Evolutionary conservation across 2,113 vertebrate genomes (phyloP), one percentile per base, ranked within the genome.

Genomic region (Pelmatolapia mariae): DNA sequence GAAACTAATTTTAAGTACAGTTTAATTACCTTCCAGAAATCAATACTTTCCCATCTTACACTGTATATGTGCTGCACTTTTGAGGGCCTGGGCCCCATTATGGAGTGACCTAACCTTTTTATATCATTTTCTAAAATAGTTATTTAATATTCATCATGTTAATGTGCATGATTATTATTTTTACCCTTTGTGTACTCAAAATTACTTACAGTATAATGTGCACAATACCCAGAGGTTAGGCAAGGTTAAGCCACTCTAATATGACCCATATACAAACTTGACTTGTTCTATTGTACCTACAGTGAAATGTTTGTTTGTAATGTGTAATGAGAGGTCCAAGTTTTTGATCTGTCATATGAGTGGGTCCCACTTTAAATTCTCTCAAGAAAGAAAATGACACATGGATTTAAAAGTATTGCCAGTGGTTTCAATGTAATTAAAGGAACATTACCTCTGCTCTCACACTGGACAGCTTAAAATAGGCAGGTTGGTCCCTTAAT

Each of bases 91-190:
- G 16, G 29, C 59, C 59, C 31, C 31, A 0, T 63, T 63, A 63
- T 36, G 59, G 59, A 36, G 29, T 3, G 31, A 63, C 16, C 16
- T 4, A 11, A 36, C 59, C 16, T 63, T 19, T 61, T 63, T 36
- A 36, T 36, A 36, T 63, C 16, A 63, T 33, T 63, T 0, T 1
- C 5, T 33, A 61, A 61, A 6, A 33, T 1, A 2, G 3, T 2
- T 61, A 61, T 61, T 61, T 33, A 4, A 19, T 33, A 61, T 19
- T 19, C 29, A 61, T 33, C 16, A 0, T 61, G 29, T 61, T 61
- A 61, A 61, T 61, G 1, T 61, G 29, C 57, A 33, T 61, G 29
- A 4, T 61, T 1, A 61, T 33, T 61, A 61, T 33, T 19, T 3
- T 61, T 61, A 61, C 16, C 9, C 9, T 10, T 33, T 31, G 3